A percentile compares a stretch with the other conserved stretches of the same genome.
Evolutionary conservation across 2,113 vertebrate genomes (phyloP).

Genomic region (Melanerpes formicivorus): DNA sequence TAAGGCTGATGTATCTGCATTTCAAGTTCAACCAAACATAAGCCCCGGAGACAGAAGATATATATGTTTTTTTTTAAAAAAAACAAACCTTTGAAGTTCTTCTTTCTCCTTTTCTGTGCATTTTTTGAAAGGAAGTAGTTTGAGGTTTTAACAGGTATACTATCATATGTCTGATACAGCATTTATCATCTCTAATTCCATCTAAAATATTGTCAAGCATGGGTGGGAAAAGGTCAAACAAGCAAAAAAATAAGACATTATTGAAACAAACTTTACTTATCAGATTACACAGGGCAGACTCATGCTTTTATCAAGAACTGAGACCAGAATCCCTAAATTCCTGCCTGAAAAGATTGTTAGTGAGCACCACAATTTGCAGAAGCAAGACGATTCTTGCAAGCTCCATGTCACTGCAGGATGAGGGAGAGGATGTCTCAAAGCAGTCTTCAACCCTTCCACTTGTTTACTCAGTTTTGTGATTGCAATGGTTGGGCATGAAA

Average conservation of each 20-base stretch:
- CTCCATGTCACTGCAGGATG: background rate
- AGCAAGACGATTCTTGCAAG: accelerated
- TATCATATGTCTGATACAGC: background rate
- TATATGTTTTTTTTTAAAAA: background rate
- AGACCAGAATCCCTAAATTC: background rate
- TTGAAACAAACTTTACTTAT: background rate
- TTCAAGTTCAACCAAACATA: background rate
- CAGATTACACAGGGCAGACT: background rate
- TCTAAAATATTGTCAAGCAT: background rate
- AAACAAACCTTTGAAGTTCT: background rate
- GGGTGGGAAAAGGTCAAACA: constrained; percentile 17
- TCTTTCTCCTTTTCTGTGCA: background rate
- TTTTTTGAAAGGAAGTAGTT: background rate
- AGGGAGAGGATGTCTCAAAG: background rate
- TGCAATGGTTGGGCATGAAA: background rate
- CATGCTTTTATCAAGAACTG: background rate
- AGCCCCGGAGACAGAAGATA: background rate
- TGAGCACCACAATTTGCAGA: background rate
- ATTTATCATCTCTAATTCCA: background rate
- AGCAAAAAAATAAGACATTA: background rate
- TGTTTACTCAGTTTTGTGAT: background rate
- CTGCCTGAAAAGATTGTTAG: background rate
- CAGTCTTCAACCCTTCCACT: background rate
- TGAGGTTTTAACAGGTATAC: background rate
- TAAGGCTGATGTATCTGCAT: background rate